Conservation (phyloP, 2,113 vertebrate species). For the Leiothrix lutea region DNA sequence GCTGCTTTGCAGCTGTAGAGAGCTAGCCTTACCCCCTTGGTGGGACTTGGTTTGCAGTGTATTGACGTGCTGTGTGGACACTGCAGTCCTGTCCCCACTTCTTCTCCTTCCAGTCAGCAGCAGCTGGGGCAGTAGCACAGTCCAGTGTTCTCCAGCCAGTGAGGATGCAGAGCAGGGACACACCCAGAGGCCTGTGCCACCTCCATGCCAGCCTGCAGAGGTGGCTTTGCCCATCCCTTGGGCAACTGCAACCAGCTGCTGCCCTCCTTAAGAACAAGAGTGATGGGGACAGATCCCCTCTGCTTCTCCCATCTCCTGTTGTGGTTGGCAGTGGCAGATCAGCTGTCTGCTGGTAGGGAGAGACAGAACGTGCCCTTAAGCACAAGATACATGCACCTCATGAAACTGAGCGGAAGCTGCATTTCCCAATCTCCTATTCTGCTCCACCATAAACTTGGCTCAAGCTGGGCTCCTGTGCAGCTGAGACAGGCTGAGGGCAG, state of each 20-base stretch:
- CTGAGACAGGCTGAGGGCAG: background rate
- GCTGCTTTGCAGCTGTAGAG: background rate
- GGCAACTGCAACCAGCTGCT: accelerated
- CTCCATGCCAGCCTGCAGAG: background rate
- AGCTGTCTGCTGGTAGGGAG: background rate
- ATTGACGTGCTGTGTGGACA: accelerated
- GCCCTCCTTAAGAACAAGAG: background rate
- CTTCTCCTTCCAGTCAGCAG: background rate
- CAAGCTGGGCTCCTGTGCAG: background rate
- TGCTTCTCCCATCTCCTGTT: background rate
- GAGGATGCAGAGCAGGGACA: background rate
- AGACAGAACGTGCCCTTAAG: background rate
- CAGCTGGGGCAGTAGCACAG: background rate
- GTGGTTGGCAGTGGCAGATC: background rate
- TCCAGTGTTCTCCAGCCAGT: accelerated
- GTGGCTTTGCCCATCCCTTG: background rate
- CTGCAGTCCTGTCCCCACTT: background rate
- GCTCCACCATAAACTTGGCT: background rate
- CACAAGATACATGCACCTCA: accelerated
- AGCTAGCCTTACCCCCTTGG: accelerated
- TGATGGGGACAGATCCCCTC: background rate
- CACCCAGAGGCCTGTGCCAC: background rate
- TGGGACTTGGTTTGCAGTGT: accelerated
- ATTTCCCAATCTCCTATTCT: accelerated
- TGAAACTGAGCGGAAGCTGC: background rate